Evolutionary conservation across 2,888 invertebrate species (phyloP).

Genomic region (Acanthosepion pharaonis): DNA sequence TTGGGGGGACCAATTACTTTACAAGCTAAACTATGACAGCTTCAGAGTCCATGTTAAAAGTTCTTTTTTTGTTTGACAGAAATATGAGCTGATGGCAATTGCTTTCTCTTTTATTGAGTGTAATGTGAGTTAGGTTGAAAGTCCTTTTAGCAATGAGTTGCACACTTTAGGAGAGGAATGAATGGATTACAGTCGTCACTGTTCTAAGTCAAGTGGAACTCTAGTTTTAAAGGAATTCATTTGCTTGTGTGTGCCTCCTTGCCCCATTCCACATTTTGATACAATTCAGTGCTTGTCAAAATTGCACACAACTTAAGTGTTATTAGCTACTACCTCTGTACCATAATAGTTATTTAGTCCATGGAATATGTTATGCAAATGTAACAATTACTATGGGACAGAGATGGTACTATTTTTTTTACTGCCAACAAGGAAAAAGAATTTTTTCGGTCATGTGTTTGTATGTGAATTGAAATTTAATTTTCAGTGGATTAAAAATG

Average conservation of each 20-base stretch:
- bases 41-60: neutral
- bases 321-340: no score
- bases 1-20: neutral
- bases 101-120: neutral
- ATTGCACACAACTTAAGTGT: neutral
- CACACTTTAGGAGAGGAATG: neutral
- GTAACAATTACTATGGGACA: no score
- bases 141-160: neutral
- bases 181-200: neutral
- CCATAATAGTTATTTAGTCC: no score
- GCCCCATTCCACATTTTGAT: neutral
- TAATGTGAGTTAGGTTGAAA: neutral
- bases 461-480: no score
- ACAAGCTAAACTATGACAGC: neutral
- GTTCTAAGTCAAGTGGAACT: slow-evolving; percentile 9
- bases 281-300: neutral
- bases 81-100: neutral
- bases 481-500: no score
- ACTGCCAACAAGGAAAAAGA: no score
- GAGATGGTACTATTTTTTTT: no score
- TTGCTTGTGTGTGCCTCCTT: neutral
- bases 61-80: neutral
- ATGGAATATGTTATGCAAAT: no score
- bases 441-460: no score
- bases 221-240: neutral